These are phyloP conservation scores for Malaclemys terrapin DNA, from an alignment of 2,113 vertebrate genomes.

Conservation along the genomic window DNA sequence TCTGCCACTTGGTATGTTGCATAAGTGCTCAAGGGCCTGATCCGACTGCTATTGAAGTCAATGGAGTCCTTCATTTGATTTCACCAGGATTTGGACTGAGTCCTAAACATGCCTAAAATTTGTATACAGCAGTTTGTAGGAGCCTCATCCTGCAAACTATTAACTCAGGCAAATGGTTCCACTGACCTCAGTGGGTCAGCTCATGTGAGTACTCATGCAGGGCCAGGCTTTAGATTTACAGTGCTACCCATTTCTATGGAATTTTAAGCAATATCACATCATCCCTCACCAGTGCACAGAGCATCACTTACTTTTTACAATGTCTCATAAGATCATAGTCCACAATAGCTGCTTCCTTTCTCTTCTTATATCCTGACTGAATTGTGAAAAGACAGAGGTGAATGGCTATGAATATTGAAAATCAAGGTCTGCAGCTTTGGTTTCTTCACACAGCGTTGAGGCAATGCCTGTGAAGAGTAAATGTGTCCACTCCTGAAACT, in stretches of 20 bases:
- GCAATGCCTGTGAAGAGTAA: neutral
- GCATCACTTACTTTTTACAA: neutral
- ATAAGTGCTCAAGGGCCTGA: neutral
- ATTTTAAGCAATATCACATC: neutral
- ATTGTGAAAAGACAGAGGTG: neutral
- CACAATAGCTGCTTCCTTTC: neutral
- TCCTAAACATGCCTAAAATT: neutral
- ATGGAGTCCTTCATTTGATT: neutral
- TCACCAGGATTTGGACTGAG: neutral
- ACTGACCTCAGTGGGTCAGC: neutral
- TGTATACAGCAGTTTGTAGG: neutral
- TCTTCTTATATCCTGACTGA: neutral
- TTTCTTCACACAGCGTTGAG: neutral
- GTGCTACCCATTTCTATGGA: neutral
- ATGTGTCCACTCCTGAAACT: neutral
- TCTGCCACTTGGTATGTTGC: neutral
- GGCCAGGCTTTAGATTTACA: neutral
- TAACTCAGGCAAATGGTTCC: neutral
- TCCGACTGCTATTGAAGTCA: neutral
- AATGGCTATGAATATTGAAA: neutral
- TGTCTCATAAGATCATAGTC: neutral
- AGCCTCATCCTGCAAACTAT: neutral
- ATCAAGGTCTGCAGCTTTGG: neutral
- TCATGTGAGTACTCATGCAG: neutral
- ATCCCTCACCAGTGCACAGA: neutral